Evolutionary conservation across 1,140 invertebrate genomes (phyloP).

Genomic region (Coelopa frigida): DNA sequence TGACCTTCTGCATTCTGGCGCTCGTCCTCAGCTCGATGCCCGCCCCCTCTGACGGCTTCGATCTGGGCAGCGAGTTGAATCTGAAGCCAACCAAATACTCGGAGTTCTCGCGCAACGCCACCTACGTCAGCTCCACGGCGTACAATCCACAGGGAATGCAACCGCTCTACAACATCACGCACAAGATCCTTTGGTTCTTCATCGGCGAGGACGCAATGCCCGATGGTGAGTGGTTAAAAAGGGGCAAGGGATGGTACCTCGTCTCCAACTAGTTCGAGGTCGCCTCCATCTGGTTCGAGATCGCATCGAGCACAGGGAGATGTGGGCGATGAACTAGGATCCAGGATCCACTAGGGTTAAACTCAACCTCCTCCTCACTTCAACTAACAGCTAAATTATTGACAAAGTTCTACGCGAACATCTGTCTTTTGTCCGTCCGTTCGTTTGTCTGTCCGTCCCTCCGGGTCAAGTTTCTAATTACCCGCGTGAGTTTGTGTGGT

Average conservation of each 20-base stretch:
- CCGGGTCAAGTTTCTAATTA: no score
- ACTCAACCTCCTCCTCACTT: no score
- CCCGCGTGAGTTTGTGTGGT: no score
- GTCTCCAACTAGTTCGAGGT: no score
- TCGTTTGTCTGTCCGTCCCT: no score
- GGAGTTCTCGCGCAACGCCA: slow-evolving; percentile 30
- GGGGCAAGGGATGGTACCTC: no score
- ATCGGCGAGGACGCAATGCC: slow-evolving; percentile 47
- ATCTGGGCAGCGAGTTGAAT: slow-evolving; percentile 13
- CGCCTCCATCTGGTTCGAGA: not conserved
- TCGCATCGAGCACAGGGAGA: not conserved
- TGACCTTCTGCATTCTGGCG: not conserved
- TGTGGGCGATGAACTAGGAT: no score
- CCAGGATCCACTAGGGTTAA: no score
- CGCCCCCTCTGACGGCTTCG: slow-evolving; percentile 5
- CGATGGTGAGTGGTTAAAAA: slow-evolving; percentile 49
- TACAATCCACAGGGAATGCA: slow-evolving; percentile 61
- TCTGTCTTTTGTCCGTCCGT: no score
- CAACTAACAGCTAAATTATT: no score
- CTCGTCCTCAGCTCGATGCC: not conserved
- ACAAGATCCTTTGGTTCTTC: slow-evolving; percentile 54
- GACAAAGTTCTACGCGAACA: no score
- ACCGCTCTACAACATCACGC: slow-evolving; percentile 58
- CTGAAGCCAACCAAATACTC: slow-evolving; percentile 16
- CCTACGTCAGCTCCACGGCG: slow-evolving; percentile 52